These are phyloP conservation scores for Orthosia gothica DNA, from an alignment of 2,888 invertebrate species.

Conservation along the genomic window DNA sequence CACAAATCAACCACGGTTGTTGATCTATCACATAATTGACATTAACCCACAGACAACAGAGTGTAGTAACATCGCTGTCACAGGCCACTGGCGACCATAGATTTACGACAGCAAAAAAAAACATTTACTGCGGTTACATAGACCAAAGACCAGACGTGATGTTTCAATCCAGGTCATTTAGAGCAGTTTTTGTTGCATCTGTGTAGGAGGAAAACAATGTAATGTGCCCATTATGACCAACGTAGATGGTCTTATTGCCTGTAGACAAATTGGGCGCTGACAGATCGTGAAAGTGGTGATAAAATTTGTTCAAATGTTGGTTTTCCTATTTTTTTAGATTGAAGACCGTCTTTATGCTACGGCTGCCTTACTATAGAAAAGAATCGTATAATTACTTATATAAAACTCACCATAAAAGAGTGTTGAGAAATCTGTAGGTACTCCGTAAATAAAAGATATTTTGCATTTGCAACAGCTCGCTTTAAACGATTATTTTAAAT, in stretches of 20 bases:
- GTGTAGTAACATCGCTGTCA: slow-evolving; percentile 44
- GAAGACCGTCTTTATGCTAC: no score
- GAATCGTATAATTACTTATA: no score
- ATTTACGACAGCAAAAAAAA: slow-evolving; percentile 43
- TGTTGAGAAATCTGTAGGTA: no score
- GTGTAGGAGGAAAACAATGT: slow-evolving; percentile 27
- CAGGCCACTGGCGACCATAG: slow-evolving; percentile 46
- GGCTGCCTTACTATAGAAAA: no score
- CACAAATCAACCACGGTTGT: not conserved
- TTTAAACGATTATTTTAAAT: no score
- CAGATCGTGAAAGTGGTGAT: slow-evolving; percentile 22
- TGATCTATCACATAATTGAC: slow-evolving; percentile 49
- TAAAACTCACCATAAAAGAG: no score
- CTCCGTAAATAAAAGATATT: no score
- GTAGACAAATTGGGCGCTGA: not conserved
- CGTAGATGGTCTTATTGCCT: not conserved
- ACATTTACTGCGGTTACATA: slow-evolving; percentile 34
- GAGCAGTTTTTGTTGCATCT: slow-evolving; percentile 25
- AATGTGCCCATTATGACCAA: not conserved
- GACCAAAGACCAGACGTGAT: slow-evolving; percentile 37
- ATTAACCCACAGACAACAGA: slow-evolving; percentile 41
- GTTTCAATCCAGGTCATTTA: slow-evolving; percentile 43
- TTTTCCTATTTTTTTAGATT: not conserved
- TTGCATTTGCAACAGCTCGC: no score
- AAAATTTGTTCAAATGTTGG: not conserved